Conservation (phyloP, 2,888 invertebrate species). For the Chorisops tibialis region DNA sequence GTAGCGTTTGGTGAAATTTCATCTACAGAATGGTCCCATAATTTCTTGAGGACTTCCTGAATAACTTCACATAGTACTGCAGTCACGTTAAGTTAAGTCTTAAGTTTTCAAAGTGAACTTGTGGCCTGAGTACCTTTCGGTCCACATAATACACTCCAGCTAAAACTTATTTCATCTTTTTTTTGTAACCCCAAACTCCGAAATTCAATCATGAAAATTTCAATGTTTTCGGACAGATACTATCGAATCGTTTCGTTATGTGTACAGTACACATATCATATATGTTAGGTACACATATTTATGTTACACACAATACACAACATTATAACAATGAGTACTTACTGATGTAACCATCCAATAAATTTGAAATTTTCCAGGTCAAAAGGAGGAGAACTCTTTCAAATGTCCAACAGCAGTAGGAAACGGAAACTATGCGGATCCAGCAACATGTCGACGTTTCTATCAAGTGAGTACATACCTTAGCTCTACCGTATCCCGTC, state of each 20-base stretch:
- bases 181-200: not conserved
- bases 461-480: slow-evolving; percentile 65
- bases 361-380: slow-evolving; percentile 16
- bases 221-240: not conserved
- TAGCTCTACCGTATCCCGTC: not conserved
- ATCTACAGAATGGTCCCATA: too few relatives aligned
- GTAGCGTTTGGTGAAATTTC: too few relatives aligned
- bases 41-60: too few relatives aligned
- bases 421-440: slow-evolving; percentile 87
- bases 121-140: too few relatives aligned
- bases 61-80: too few relatives aligned
- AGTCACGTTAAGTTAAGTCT: too few relatives aligned
- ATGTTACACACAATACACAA: too few relatives aligned
- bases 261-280: not conserved
- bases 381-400: slow-evolving; percentile 59
- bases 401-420: slow-evolving; percentile 78
- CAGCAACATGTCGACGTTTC: slow-evolving; percentile 80
- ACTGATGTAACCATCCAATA: not conserved
- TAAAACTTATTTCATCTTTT: too few relatives aligned
- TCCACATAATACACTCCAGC: too few relatives aligned
- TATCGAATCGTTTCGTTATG: not conserved
- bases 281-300: too few relatives aligned
- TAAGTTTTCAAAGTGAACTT: too few relatives aligned
- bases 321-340: not conserved
- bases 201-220: not conserved